Evolutionary conservation across 2,797 vertebrate species (phyloP), one percentile per base, ranked within the genome.

Genomic region (Corythornis leucogaster): DNA sequence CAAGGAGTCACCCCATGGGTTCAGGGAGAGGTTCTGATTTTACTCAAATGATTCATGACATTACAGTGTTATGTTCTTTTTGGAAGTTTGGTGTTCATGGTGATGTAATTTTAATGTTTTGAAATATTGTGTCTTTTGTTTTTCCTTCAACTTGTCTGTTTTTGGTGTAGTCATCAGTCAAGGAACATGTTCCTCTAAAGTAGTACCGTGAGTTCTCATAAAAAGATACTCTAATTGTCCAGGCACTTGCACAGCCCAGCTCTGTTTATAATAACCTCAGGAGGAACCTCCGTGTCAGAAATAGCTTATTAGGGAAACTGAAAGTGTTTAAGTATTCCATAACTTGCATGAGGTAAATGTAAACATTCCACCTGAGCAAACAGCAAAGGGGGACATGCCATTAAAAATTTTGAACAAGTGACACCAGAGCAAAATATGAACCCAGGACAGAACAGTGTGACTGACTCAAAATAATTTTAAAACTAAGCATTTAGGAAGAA

Each of bases 251-350:
- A 69, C 45, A 48, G 85, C 73, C 51, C 78, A 89, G 10, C 35
- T 71, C 78, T 91, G 83, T 92, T 94, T 70, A 67, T 71, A 81
- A 66, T 46, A 91, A 92, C n/a, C 61, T 79, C 66, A 70, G 69
- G 51, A 85, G 59, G 50, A 92, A 76, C 28, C n/a, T 90, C 46
- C 31, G 33, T 66, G 31, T 58, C 91, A 80, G 55, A 94, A 92
- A 87, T 69, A 80, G 71, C 91, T 94, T 92, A 78, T 66, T 68
- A 75, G 80, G 35, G 73, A 89, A 94, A 94, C 62, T 87, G 68
- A 11, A 91, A 87, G 54, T 74, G 26, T 77, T 91, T 78, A 82
- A 92, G 53, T 16, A 22, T 63, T 88, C 80, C 85, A 24, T 71
- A 93, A 85, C 76, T 92, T 71, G 54, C 55, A 66, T 1, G 7